Conservation (phyloP, 1,140 invertebrate species). For the Antheraea mylitta region DNA sequence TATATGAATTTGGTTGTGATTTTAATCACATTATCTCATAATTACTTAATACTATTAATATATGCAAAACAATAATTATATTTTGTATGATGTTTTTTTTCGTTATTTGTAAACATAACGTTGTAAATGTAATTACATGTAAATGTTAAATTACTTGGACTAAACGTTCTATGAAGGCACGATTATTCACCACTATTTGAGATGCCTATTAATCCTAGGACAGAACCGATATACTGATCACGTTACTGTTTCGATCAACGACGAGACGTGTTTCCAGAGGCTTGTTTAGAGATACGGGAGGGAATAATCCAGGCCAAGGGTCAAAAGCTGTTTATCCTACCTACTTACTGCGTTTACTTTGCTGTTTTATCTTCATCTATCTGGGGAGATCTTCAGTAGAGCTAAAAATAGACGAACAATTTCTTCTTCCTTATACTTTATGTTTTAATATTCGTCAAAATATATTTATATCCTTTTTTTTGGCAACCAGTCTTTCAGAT, state of each 20-base stretch:
- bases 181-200: not conserved
- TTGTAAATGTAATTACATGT: too few species aligned
- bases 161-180: not conserved
- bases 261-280: constrained; percentile 1
- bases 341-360: constrained; percentile 17
- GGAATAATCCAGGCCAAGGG: constrained; percentile 18
- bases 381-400: not conserved
- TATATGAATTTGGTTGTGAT: too few species aligned
- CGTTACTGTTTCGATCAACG: not conserved
- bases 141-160: too few species aligned
- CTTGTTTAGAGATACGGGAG: constrained; percentile 6
- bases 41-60: too few species aligned
- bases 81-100: too few species aligned
- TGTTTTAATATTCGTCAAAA: too few species aligned
- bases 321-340: constrained; percentile 24
- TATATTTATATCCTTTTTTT: too few species aligned
- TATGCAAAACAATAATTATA: too few species aligned
- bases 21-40: too few species aligned
- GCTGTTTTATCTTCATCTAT: constrained; percentile 19
- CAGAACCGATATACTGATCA: not conserved
- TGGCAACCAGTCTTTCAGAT: too few species aligned
- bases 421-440: too few species aligned
- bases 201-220: not conserved
- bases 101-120: too few species aligned
- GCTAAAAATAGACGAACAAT: not conserved